Conservation (phyloP, 2,888 invertebrate species). For the Acanthosepion pharaonis region DNA sequence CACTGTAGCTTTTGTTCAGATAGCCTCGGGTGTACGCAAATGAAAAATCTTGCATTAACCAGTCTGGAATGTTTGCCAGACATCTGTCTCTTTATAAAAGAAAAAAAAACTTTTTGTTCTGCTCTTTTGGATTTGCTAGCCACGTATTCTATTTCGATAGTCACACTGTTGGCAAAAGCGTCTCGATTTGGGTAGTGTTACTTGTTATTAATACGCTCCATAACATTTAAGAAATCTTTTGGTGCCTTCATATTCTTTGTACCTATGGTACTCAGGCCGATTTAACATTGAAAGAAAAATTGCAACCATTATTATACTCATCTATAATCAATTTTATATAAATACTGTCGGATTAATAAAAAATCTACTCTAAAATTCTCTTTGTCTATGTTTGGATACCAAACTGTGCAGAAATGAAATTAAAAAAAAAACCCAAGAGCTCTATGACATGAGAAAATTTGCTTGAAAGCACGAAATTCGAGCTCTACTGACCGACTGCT, state of each 20-base stretch:
- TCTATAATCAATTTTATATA: background rate
- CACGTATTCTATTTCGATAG: background rate
- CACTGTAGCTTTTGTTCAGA: background rate
- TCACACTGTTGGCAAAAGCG: background rate
- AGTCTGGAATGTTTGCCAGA: background rate
- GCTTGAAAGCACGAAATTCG: too few relatives aligned
- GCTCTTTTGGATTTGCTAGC: background rate
- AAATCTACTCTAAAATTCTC: too few relatives aligned
- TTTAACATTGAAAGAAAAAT: background rate
- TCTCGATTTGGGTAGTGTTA: background rate
- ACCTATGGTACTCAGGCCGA: background rate
- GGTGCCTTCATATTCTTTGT: background rate
- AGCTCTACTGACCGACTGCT: too few relatives aligned
- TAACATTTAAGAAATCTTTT: background rate
- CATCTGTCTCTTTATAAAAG: background rate
- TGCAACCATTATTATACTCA: background rate
- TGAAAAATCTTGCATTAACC: background rate
- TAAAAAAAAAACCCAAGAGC: too few relatives aligned
- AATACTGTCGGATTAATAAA: too few relatives aligned
- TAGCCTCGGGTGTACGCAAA: background rate
- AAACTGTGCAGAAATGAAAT: too few relatives aligned
- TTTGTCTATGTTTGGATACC: too few relatives aligned
- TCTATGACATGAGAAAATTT: too few relatives aligned
- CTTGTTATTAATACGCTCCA: background rate
- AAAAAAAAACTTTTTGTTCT: background rate